Evolutionary conservation across 2,888 invertebrate genomes (phyloP).

Genomic region (Abrostola triplasia): DNA sequence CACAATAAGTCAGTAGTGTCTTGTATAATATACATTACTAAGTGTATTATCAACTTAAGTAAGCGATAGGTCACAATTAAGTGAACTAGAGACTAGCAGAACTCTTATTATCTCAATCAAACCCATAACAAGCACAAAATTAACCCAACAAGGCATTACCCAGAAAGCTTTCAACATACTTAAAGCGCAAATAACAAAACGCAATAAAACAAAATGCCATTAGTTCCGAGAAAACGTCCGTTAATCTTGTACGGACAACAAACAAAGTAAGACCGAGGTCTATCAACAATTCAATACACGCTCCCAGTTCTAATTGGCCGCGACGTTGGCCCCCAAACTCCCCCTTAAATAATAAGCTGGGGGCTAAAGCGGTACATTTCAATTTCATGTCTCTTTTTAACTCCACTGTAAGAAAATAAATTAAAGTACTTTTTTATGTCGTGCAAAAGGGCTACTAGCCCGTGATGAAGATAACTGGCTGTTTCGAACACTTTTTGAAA

Average conservation of each 20-base stretch:
- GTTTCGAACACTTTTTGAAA: conserved; percentile 45
- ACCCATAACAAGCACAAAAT: conserved; percentile 4
- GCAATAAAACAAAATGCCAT: conserved; percentile 12
- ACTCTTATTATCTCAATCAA: not conserved
- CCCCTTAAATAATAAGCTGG: conserved; percentile 46
- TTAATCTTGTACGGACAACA: conserved; percentile 26
- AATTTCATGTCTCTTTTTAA: conserved; percentile 47
- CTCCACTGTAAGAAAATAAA: conserved; percentile 35
- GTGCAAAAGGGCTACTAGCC: conserved; percentile 35
- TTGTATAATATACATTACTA: too few relatives aligned
- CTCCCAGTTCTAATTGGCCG: conserved; percentile 48
- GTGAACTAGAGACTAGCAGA: not conserved
- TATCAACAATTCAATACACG: conserved; percentile 48
- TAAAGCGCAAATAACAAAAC: conserved; percentile 7
- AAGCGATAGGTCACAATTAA: too few relatives aligned
- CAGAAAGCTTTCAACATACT: conserved; percentile 3
- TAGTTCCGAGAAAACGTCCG: conserved; percentile 15
- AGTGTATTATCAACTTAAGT: too few relatives aligned
- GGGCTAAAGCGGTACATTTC: conserved; percentile 33
- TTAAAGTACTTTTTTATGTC: conserved; percentile 51
- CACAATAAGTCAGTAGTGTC: too few relatives aligned
- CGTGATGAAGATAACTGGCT: conserved; percentile 38
- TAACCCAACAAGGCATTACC: conserved; percentile 11
- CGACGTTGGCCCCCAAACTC: conserved; percentile 31
- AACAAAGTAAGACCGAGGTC: conserved; percentile 31